Base-by-base conservation (phyloP, 2,797 vertebrate species). In the Chromobotia macracanthus region DNA sequence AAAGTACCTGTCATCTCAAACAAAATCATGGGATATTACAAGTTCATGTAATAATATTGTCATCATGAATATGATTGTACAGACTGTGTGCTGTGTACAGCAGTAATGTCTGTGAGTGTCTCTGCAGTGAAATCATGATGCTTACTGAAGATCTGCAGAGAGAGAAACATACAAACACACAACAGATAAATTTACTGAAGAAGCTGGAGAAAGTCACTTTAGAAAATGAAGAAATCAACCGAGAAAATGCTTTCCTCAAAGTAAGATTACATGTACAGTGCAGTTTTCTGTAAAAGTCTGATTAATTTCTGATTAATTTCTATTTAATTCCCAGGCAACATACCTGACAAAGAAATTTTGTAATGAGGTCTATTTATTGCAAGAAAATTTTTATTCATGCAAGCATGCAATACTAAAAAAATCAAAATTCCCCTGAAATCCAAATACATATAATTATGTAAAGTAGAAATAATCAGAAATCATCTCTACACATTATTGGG, bases 211-310 rank as follows among this genome's bases (percentile, higher is more conserved):
- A 89, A 80, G 84, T 92, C 76, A 87, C 86, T 1, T 10, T 53
- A 72, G 90, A 91, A 83, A 91, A 91, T 0, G 80, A 75, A 77
- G 87, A 91, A 16, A 83, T 95, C 75, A 72, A 61, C 83, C 56
- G 91, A 80, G 93, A 93, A 87, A 96, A 96, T 87, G 83, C 89
- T 86, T 84, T 90, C 64, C 89, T 97, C 80, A 91, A 94, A 95
- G 96, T 97, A 90, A 15, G 23, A 28, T 41, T 41, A 41, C 38
- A 41, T 41, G 1, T 41, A 9, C 38, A 41, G 38, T 41, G 9
- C 9, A 41, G 38, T 41, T 41, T 41, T 41, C 38, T 9, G 9
- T 41, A 41, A 41, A 41, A 41, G 13, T 12, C 9, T 51, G n/a
- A n/a, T n/a, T n/a, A n/a, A n/a, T n/a, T n/a, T n/a, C 9, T 41